phyloP scores from a whole-genome alignment of 2,113 vertebrate species.

The Megaleporinus macrocephalus region DNA sequence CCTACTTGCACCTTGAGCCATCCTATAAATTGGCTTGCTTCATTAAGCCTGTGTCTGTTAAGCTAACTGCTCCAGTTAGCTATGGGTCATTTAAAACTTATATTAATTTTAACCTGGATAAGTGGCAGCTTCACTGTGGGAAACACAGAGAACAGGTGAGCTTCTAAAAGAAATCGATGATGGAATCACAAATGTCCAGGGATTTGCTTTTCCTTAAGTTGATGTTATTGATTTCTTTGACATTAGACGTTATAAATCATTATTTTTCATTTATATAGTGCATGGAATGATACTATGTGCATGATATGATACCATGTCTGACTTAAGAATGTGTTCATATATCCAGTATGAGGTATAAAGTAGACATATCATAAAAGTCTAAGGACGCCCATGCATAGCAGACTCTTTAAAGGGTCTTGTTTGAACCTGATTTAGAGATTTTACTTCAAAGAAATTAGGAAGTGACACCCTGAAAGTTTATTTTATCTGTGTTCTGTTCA shows the following conservation, averaged over 20 bases:
- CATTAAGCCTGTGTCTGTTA: background rate
- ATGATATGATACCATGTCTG: background rate
- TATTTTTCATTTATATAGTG: background rate
- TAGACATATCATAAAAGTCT: too few relatives aligned
- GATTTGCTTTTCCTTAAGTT: background rate
- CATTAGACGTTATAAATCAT: too few relatives aligned
- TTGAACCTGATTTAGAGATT: too few relatives aligned
- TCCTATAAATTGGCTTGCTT: conserved; percentile 50
- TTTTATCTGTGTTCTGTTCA: too few relatives aligned
- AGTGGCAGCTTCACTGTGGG: conserved; percentile 39
- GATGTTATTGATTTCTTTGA: too few relatives aligned
- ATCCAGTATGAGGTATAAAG: too few relatives aligned
- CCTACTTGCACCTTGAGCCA: background rate
- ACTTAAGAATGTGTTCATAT: too few relatives aligned
- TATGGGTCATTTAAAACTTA: conserved; percentile 66
- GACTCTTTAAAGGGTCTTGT: too few relatives aligned
- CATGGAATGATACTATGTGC: too few relatives aligned
- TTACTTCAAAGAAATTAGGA: too few relatives aligned
- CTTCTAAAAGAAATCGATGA: background rate
- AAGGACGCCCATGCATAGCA: too few relatives aligned
- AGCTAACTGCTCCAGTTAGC: conserved; percentile 51
- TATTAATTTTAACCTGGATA: conserved; percentile 71
- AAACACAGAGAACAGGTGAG: conserved; percentile 64
- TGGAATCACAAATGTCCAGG: background rate
- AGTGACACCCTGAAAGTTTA: too few relatives aligned